Evolutionary conservation across 2,797 vertebrate species (phyloP).

Genomic region (Ibycter americanus): DNA sequence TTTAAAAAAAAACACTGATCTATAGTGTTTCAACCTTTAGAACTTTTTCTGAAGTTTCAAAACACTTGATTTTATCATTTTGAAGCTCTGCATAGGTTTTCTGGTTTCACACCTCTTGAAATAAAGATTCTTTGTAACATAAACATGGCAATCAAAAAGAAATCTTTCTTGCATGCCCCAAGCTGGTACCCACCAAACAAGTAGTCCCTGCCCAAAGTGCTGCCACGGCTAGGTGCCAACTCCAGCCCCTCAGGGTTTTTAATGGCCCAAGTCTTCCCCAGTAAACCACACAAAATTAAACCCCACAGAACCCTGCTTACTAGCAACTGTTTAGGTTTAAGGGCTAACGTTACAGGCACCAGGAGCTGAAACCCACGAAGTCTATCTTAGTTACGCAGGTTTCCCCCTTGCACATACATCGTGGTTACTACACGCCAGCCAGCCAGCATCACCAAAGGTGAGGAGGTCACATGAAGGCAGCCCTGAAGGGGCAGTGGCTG

Average conservation of each 20-base stretch:
- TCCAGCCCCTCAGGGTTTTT: background rate
- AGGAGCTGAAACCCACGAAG: background rate
- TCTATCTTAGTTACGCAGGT: accelerated
- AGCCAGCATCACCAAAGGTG: accelerated
- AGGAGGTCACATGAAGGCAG: accelerated
- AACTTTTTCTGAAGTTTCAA: background rate
- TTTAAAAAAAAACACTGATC: background rate
- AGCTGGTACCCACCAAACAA: background rate
- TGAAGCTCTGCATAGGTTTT: background rate
- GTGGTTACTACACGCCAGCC: accelerated
- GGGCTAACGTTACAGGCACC: accelerated
- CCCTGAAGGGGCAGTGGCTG: background rate
- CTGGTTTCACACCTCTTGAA: background rate
- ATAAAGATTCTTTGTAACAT: background rate
- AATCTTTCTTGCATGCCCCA: background rate
- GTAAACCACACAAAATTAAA: background rate
- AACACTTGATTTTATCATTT: accelerated
- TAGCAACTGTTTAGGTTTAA: too few relatives aligned
- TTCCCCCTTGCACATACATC: background rate
- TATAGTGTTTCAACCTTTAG: too few relatives aligned
- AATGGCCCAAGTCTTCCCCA: accelerated
- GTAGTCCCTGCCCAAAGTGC: too few relatives aligned
- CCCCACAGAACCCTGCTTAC: accelerated
- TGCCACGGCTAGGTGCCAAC: background rate
- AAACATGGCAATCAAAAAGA: too few relatives aligned